These are phyloP conservation scores for Eulemur rubriventer DNA, from an alignment of 2,797 vertebrate species.

Conservation along the genomic window DNA sequence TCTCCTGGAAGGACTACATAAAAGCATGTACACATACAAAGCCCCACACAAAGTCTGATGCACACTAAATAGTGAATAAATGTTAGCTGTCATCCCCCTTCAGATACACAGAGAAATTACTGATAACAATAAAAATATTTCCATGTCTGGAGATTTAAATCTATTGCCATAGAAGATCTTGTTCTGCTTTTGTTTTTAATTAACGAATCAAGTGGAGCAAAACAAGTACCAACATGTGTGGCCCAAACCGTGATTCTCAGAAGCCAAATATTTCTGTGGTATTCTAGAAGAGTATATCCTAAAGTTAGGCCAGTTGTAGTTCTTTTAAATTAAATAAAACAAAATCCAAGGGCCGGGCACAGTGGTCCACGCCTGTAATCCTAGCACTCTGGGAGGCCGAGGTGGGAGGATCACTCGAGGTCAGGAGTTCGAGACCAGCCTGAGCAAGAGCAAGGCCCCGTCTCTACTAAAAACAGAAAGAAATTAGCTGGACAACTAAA, in stretches of 20 bases:
- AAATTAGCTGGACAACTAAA: too few relatives aligned
- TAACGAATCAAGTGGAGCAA: neutral
- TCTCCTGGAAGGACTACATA: neutral
- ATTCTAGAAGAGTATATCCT: neutral
- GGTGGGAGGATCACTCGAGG: too few relatives aligned
- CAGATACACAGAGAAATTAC: neutral
- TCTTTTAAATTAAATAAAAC: neutral
- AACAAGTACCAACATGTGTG: neutral
- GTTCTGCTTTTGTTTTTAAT: neutral
- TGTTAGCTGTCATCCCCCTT: neutral
- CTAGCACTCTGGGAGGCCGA: too few relatives aligned
- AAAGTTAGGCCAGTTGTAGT: neutral
- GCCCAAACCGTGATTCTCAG: neutral
- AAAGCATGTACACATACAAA: neutral
- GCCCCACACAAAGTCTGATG: neutral
- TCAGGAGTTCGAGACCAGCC: too few relatives aligned
- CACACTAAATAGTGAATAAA: neutral
- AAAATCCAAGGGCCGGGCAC: too few relatives aligned
- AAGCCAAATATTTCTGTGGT: neutral
- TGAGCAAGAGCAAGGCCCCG: too few relatives aligned
- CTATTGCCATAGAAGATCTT: neutral
- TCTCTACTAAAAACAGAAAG: too few relatives aligned
- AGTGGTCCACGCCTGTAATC: too few relatives aligned
- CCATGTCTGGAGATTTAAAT: neutral
- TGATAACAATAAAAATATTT: neutral